phyloP scores from a whole-genome alignment of 2,888 invertebrate genomes.

The Conops quadrifasciatus region DNA sequence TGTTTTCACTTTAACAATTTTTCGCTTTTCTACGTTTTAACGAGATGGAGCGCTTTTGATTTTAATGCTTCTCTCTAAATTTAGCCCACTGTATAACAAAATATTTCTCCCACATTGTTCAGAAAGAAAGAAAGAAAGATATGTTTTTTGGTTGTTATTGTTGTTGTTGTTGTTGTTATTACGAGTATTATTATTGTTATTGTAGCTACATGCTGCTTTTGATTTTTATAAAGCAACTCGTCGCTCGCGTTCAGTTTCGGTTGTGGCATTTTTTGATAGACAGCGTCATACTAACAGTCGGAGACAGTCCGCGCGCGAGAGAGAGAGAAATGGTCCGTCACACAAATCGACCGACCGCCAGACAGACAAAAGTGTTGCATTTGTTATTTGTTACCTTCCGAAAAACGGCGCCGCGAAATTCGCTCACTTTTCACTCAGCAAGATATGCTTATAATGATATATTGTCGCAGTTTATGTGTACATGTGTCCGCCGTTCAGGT shows the following conservation, averaged over 20 bases:
- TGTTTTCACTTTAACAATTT: too few species aligned
- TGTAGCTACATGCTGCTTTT: conserved; percentile 1
- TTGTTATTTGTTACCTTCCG: background rate
- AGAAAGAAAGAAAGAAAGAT: background rate
- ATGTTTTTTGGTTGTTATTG: conserved; percentile 15
- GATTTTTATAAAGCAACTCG: background rate
- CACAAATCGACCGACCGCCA: background rate
- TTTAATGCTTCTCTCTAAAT: background rate
- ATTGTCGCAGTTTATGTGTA: conserved; percentile 3
- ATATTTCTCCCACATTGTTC: conserved; percentile 16
- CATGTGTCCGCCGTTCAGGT: background rate
- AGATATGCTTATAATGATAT: conserved; percentile 17
- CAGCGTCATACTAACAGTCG: conserved; percentile 25
- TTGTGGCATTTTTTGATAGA: conserved; percentile 34
- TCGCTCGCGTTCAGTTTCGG: conserved; percentile 12
- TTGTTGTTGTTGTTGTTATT: conserved; percentile 16
- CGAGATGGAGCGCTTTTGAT: background rate
- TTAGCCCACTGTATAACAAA: conserved; percentile 11
- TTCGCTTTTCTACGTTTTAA: background rate
- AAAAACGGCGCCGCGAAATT: conserved; percentile 1
- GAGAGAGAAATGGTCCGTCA: background rate
- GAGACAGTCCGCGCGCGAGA: too few species aligned
- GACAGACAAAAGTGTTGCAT: background rate
- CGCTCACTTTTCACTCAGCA: conserved; percentile 29
- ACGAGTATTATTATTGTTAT: conserved; percentile 4